These are phyloP conservation scores for Myotis lucifugus DNA, from an alignment of 2,113 vertebrate genomes.

Conservation along the genomic window DNA sequence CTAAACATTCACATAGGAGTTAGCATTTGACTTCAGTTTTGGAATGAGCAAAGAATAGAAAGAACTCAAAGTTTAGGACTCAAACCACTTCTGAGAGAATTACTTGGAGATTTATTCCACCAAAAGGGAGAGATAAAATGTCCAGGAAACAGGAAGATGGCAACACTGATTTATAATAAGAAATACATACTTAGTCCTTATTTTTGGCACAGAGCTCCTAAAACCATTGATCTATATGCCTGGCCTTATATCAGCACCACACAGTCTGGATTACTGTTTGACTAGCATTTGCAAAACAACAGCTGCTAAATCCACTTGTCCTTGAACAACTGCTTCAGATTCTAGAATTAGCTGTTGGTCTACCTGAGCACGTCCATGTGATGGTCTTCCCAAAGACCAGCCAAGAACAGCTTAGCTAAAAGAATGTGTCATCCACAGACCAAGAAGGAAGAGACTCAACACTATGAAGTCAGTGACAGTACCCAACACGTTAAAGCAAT, in stretches of 20 bases:
- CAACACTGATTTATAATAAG: background rate
- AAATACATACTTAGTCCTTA: background rate
- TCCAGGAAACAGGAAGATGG: background rate
- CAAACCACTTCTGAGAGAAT: background rate
- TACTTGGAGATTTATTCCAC: background rate
- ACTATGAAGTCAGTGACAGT: background rate
- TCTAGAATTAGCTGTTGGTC: background rate
- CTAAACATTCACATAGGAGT: background rate
- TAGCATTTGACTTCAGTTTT: slow-evolving; percentile 24
- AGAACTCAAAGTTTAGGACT: background rate
- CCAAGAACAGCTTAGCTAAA: background rate
- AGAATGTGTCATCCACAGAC: background rate
- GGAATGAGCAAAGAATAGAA: background rate
- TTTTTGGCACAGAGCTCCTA: background rate
- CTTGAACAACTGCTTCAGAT: background rate
- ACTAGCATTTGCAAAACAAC: background rate
- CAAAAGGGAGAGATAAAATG: background rate
- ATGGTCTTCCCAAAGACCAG: background rate
- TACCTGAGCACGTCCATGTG: background rate
- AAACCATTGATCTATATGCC: background rate
- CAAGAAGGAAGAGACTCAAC: background rate
- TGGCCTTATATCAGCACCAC: background rate
- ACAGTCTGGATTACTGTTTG: background rate
- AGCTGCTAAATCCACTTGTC: background rate
- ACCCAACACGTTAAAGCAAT: background rate